These are phyloP conservation scores for Phenacoccus solenopsis DNA, from an alignment of 1,140 invertebrate genomes.

Conservation along the genomic window DNA sequence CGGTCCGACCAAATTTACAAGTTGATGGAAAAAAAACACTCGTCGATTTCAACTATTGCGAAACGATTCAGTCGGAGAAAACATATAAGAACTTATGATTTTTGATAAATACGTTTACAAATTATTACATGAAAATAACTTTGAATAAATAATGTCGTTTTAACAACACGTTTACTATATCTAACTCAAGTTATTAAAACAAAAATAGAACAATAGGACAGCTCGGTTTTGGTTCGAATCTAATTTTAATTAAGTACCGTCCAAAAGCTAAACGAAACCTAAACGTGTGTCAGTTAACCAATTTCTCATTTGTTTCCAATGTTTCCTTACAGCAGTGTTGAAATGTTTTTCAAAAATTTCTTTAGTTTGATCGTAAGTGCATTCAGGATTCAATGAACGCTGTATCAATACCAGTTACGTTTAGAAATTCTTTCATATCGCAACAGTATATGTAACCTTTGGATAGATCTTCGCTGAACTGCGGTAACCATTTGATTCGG, in stretches of 20 bases:
- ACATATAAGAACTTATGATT: too few relatives aligned
- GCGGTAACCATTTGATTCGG: slow-evolving; percentile 25
- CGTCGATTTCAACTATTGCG: too few relatives aligned
- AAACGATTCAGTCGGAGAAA: too few relatives aligned
- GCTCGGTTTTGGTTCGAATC: background rate
- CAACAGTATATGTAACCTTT: slow-evolving; percentile 27
- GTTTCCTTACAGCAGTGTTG: background rate
- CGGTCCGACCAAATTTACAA: too few relatives aligned
- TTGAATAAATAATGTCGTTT: too few relatives aligned
- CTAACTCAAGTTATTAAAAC: too few relatives aligned
- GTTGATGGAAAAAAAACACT: too few relatives aligned
- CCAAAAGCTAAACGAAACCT: background rate
- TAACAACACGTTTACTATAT: too few relatives aligned
- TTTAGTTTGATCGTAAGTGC: too few relatives aligned
- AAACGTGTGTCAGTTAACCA: background rate
- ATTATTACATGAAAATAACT: too few relatives aligned
- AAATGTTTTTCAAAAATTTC: too few relatives aligned
- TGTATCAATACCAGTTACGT: background rate
- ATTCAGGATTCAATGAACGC: background rate
- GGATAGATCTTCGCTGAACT: slow-evolving; percentile 21
- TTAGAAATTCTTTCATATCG: slow-evolving; percentile 4
- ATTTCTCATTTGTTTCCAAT: background rate
- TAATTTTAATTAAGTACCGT: slow-evolving; percentile 8
- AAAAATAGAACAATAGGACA: slow-evolving; percentile 12
- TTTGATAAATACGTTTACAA: too few relatives aligned